phyloP scores from a whole-genome alignment of 1,140 invertebrate species.

The Eulimnadia texana region DNA sequence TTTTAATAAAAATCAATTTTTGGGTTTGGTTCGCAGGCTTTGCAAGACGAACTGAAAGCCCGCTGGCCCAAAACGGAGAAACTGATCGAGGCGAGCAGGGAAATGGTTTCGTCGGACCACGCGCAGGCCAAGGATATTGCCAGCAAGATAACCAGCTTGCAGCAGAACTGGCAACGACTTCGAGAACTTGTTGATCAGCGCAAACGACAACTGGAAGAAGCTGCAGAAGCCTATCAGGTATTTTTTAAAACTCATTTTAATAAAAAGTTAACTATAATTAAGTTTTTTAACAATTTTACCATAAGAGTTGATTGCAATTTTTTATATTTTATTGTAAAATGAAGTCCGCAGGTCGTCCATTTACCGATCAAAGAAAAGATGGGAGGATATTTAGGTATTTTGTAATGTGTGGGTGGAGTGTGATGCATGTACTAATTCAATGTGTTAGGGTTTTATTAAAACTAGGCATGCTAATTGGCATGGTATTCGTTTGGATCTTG shows the following conservation, averaged over 20 bases:
- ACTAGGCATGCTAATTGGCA: too few species aligned
- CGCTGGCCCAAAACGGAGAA: constrained; percentile 62
- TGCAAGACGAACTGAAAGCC: constrained; percentile 84
- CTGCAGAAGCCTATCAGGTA: constrained; percentile 79
- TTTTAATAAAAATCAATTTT: not conserved
- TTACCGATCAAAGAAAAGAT: too few species aligned
- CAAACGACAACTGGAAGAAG: constrained; percentile 77
- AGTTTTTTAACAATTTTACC: not conserved
- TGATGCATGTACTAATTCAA: too few species aligned
- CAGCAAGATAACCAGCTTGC: constrained; percentile 59
- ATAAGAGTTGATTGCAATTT: not conserved
- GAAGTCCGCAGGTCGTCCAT: too few species aligned
- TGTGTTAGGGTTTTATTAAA: too few species aligned
- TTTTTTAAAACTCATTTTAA: not conserved
- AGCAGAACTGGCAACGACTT: constrained; percentile 70
- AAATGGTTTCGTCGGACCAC: constrained; percentile 59
- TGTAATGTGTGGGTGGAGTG: too few species aligned
- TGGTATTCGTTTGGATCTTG: too few species aligned
- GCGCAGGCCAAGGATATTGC: constrained; percentile 60
- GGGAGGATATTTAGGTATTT: too few species aligned
- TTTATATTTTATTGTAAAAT: too few species aligned
- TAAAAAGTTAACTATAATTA: too few species aligned
- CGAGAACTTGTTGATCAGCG: constrained; percentile 66
- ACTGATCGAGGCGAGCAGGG: constrained; percentile 52
- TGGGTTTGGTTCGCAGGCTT: too few species aligned